phyloP scores from a whole-genome alignment of 2,113 vertebrate genomes.

The Macheiramphus alcinus region DNA sequence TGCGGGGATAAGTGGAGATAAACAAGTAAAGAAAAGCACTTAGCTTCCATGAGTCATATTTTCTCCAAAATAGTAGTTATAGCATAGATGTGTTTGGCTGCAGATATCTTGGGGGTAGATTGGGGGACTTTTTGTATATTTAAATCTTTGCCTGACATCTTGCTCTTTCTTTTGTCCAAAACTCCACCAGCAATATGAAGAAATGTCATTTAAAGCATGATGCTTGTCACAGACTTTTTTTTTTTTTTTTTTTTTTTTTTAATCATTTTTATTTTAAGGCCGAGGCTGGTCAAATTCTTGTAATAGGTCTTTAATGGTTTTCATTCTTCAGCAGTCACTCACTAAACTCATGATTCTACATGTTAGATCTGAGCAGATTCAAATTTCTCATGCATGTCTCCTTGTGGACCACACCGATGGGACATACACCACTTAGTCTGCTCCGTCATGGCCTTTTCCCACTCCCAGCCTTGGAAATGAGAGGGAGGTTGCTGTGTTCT shows the following conservation, averaged over 20 bases:
- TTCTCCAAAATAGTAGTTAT: not conserved
- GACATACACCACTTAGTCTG: too few species aligned
- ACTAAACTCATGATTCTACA: not conserved
- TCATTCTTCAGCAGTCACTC: not conserved
- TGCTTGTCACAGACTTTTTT: not conserved
- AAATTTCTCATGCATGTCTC: not conserved
- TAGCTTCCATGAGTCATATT: not conserved
- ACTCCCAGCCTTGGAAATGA: not conserved
- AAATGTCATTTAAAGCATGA: not conserved
- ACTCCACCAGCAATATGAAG: not conserved
- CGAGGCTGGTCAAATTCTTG: not conserved
- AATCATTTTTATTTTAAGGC: not conserved
- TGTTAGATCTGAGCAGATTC: not conserved
- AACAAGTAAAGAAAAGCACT: not conserved
- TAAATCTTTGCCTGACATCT: not conserved
- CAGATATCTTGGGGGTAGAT: not conserved
- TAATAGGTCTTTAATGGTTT: not conserved
- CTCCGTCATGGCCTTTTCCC: not conserved
- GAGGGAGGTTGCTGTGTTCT: not conserved
- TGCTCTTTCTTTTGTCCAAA: not conserved
- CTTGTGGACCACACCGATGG: rapidly evolving
- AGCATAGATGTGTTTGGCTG: not conserved
- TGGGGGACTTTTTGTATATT: not conserved
- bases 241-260: not conserved
- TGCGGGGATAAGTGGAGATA: not conserved